Evolutionary conservation across 2,113 vertebrate species (phyloP).

Genomic region (Cygnus atratus): DNA sequence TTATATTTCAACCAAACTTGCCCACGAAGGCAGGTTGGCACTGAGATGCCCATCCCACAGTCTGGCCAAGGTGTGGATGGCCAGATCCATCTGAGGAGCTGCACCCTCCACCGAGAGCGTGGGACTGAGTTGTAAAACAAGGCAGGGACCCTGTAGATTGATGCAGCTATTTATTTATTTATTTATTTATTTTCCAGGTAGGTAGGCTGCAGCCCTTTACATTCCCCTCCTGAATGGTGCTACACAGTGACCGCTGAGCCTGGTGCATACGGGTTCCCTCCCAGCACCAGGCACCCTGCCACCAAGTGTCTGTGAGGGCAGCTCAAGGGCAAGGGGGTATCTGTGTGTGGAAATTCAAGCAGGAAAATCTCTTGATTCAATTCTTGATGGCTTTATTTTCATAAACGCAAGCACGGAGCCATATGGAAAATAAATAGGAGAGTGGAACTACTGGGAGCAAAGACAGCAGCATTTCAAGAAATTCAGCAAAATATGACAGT

Average conservation of each 20-base stretch:
- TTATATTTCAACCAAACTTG: background rate
- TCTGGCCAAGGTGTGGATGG: fast-evolving
- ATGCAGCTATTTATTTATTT: background rate
- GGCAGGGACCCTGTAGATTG: background rate
- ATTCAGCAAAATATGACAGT: background rate
- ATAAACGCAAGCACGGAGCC: background rate
- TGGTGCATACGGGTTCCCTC: background rate
- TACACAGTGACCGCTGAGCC: background rate
- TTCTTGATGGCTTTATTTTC: background rate
- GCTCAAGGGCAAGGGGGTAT: background rate
- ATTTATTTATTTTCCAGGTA: background rate
- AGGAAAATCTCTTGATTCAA: background rate
- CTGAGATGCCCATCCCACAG: background rate
- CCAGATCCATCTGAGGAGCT: background rate
- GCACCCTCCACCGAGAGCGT: background rate
- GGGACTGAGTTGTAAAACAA: background rate
- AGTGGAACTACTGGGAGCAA: background rate
- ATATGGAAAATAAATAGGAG: background rate
- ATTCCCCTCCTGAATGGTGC: background rate
- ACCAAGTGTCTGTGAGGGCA: background rate
- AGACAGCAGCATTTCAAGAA: background rate
- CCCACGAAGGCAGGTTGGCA: background rate
- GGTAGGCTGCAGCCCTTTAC: background rate
- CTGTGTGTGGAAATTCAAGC: background rate
- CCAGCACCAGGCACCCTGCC: background rate